Evolutionary conservation across 2,797 vertebrate species (phyloP).

Genomic region (Anableps anableps): DNA sequence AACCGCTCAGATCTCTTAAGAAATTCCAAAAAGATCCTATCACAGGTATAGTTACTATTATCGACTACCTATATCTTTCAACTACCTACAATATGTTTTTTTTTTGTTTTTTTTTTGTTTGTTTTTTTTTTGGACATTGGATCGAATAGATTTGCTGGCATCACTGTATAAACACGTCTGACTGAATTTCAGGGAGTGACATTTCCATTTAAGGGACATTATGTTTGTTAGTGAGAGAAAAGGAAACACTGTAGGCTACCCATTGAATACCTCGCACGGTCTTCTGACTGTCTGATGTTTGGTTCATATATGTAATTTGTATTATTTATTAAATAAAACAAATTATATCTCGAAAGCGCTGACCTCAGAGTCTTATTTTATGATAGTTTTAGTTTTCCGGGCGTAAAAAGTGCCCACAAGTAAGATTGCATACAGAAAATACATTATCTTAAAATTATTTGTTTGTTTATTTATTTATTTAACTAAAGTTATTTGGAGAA

Average conservation of each 20-base stretch:
- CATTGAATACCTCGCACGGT: constrained; percentile 91
- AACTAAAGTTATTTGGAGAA: neutral
- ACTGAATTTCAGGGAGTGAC: constrained; percentile 76
- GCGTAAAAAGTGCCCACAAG: neutral
- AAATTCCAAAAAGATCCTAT: constrained; percentile 54
- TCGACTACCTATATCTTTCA: constrained; percentile 81
- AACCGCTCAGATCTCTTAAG: constrained; percentile 50
- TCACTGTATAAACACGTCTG: constrained; percentile 57
- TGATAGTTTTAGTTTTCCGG: neutral
- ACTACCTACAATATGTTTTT: constrained; percentile 75
- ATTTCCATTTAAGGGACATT: constrained; percentile 56
- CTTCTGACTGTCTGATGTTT: constrained; percentile 88
- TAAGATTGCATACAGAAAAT: neutral
- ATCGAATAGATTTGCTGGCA: constrained; percentile 60
- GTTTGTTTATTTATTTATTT: neutral
- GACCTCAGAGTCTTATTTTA: constrained; percentile 27
- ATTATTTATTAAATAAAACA: constrained; percentile 87
- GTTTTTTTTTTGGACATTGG: constrained; percentile 43
- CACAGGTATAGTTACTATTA: constrained; percentile 60
- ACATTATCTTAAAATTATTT: neutral
- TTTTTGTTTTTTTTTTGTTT: constrained; percentile 17
- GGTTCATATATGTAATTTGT: constrained; percentile 86
- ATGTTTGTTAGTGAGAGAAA: constrained; percentile 67
- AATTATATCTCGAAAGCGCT: constrained; percentile 76
- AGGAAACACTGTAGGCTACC: constrained; percentile 78